A percentile compares a stretch with the other conserved stretches of the same genome.
phyloP scores from a whole-genome alignment of 1,140 invertebrate genomes.

The Listronotus oregonensis region DNA sequence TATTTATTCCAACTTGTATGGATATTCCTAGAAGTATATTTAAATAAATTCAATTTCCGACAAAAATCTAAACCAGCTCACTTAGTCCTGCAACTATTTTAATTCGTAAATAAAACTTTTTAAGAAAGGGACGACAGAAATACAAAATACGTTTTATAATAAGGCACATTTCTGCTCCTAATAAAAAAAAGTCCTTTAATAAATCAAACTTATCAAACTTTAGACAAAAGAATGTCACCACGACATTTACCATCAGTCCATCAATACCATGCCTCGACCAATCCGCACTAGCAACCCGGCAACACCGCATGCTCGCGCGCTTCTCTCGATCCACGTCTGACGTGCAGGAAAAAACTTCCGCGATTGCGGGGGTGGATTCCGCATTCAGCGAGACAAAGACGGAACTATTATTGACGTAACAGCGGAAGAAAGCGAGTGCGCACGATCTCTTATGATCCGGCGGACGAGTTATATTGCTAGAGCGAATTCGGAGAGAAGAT shows the following conservation, averaged over 20 bases:
- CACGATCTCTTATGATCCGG: constrained; percentile 15
- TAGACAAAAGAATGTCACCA: constrained; percentile 34
- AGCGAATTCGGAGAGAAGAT: constrained; percentile 13
- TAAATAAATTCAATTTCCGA: no score
- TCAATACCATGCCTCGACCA: constrained; percentile 14
- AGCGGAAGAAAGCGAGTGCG: constrained; percentile 33
- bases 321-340: background rate
- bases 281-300: constrained; percentile 14
- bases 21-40: no score
- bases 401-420: constrained; percentile 37
- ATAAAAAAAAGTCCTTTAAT: background rate
- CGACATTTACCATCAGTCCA: constrained; percentile 27
- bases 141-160: no score
- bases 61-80: no score
- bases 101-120: no score
- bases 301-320: constrained; percentile 12
- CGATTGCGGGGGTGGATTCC: constrained; percentile 35
- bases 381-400: constrained; percentile 30
- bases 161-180: no score
- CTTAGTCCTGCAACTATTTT: no score
- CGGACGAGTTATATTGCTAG: constrained; percentile 28
- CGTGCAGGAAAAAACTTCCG: constrained; percentile 34
- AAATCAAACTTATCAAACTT: constrained; percentile 18
- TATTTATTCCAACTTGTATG: no score
- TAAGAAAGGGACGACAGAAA: no score